phyloP scores from a whole-genome alignment of 2,113 vertebrate species.

The Xenopus tropicalis region UCB_Xtro_10.0 CM004452.2:47594501-47595000 shows the following conservation, averaged over 20 bases:
- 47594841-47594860: conserved; percentile 11
- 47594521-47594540: too few relatives aligned
- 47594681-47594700: not conserved
- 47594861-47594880: conserved; percentile 26
- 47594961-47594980: too few relatives aligned
- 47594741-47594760: not conserved
- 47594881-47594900: not conserved
- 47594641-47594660: not conserved
- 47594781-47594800: conserved; percentile 5
- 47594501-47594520: too few relatives aligned
- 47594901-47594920: too few relatives aligned
- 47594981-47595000: too few relatives aligned
- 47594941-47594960: too few relatives aligned
- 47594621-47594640: conserved; percentile 1
- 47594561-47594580: conserved; percentile 6
- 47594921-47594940: too few relatives aligned
- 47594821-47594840: conserved; percentile 12
- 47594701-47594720: not conserved
- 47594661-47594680: conserved; percentile 1
- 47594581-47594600: not conserved
- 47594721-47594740: conserved; percentile 18
- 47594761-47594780: not conserved
- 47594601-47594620: conserved; percentile 4
- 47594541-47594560: too few relatives aligned
- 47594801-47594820: not conserved